Percentiles rank a stretch among this genome's conserved stretches.
phyloP scores from a whole-genome alignment of 2,797 vertebrate species.

The Neoniphon sammara region DNA sequence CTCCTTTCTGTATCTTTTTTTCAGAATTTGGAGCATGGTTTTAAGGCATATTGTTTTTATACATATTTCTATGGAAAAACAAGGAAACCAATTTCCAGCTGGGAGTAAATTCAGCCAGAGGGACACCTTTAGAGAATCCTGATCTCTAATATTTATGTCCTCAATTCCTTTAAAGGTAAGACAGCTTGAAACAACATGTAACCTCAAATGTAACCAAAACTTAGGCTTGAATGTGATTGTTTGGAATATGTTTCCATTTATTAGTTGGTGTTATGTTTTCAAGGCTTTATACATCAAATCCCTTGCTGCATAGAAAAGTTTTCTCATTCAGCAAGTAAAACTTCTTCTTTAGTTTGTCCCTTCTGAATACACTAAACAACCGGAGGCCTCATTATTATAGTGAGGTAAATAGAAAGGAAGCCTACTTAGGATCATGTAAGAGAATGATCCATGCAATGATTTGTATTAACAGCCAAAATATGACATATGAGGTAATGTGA shows the following conservation, averaged over 20 bases:
- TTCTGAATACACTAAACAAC: not conserved
- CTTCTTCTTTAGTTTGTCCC: not conserved
- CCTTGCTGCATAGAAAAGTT: constrained; percentile 8
- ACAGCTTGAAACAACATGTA: not conserved
- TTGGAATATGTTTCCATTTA: not conserved
- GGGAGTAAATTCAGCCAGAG: constrained; percentile 85
- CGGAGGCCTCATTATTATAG: not conserved
- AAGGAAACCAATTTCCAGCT: constrained; percentile 74
- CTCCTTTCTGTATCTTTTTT: constrained; percentile 38
- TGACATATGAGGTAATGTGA: not conserved
- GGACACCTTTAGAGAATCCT: constrained; percentile 90
- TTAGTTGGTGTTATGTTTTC: not conserved
- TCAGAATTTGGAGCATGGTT: constrained; percentile 85
- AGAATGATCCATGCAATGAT: not conserved
- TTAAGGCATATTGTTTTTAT: constrained; percentile 77
- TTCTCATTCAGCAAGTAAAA: constrained; percentile 17
- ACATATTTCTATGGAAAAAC: constrained; percentile 88
- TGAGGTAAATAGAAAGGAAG: not conserved
- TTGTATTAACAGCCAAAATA: not conserved
- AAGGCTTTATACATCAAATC: not conserved
- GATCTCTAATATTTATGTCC: constrained; percentile 67
- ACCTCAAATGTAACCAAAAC: not conserved
- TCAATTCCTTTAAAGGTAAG: constrained; percentile 75
- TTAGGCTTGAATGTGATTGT: not conserved
- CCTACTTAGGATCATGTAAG: not conserved